These are phyloP conservation scores for Pseudomyrmex concolor DNA, from an alignment of 1,140 invertebrate species.

Conservation along the genomic window DNA sequence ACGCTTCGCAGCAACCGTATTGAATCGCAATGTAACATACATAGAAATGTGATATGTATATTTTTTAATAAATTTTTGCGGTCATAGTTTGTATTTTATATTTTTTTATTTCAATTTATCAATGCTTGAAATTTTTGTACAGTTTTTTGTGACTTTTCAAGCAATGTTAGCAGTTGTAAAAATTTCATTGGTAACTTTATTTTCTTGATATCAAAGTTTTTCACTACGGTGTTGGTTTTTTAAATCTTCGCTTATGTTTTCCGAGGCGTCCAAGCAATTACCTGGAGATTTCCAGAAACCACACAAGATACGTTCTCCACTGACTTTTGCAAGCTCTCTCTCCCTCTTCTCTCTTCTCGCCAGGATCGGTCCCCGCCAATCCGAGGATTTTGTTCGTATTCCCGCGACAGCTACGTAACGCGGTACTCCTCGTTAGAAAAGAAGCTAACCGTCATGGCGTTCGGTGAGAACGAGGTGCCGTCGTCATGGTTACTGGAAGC, in stretches of 20 bases:
- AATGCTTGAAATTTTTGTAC: too few species aligned
- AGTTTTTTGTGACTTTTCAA: too few species aligned
- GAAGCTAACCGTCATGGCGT: conserved; percentile 74
- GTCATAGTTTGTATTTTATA: too few species aligned
- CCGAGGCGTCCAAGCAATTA: background rate
- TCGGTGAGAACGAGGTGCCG: conserved; percentile 70
- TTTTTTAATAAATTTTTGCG: background rate
- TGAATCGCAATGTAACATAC: background rate
- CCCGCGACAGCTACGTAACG: conserved; percentile 63
- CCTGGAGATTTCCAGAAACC: conserved; percentile 22
- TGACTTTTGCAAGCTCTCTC: conserved; percentile 26
- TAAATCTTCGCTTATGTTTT: background rate
- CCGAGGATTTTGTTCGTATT: conserved; percentile 25
- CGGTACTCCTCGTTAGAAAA: conserved; percentile 79
- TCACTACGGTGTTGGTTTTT: background rate
- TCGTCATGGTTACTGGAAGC: conserved; percentile 76
- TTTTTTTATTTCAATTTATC: too few species aligned
- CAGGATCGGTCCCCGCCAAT: conserved; percentile 24
- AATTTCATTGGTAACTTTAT: too few species aligned
- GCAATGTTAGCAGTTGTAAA: too few species aligned
- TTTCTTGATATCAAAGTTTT: too few species aligned
- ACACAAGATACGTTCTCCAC: conserved; percentile 23
- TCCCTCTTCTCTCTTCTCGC: background rate
- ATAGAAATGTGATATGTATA: background rate
- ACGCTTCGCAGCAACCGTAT: background rate